Evolutionary conservation across 2,113 vertebrate species (phyloP).

Genomic region (Promerops cafer): DNA sequence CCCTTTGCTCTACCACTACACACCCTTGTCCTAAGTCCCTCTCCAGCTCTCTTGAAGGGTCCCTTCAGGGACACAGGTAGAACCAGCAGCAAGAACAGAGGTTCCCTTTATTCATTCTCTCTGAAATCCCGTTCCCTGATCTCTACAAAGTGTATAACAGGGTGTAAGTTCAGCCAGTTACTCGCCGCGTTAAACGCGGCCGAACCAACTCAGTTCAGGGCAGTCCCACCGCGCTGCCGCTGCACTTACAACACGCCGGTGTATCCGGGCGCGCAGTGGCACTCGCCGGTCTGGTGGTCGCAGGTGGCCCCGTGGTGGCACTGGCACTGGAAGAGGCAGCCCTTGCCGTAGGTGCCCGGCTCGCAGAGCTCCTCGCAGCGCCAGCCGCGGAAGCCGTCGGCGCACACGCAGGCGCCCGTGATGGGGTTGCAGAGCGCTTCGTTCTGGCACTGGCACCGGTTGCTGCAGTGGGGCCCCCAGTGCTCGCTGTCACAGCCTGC

Average conservation of each 20-base stretch:
- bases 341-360: conserved; percentile 87
- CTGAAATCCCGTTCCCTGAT: neutral
- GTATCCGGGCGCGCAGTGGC: conserved; percentile 91
- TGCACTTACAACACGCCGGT: conserved; percentile 84
- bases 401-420: conserved; percentile 95
- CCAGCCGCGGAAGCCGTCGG: conserved; percentile 93
- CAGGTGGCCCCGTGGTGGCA: conserved; percentile 94
- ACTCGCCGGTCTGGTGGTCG: conserved; percentile 91
- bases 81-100: neutral
- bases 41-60: neutral
- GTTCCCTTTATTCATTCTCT: neutral
- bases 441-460: conserved; percentile 96
- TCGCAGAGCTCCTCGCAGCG: conserved; percentile 93
- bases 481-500: conserved; percentile 94
- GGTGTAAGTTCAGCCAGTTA: neutral
- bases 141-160: accelerated
- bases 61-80: neutral
- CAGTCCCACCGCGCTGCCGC: neutral
- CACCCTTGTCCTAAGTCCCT: neutral
- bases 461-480: conserved; percentile 98
- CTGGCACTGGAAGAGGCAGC: conserved; percentile 89
- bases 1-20: neutral
- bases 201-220: neutral
- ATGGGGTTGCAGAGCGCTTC: conserved; percentile 97
- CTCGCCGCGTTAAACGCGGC: neutral